These are phyloP conservation scores for Gila robusta DNA, from an alignment of 2,797 vertebrate species.

Conservation along the genomic window DNA sequence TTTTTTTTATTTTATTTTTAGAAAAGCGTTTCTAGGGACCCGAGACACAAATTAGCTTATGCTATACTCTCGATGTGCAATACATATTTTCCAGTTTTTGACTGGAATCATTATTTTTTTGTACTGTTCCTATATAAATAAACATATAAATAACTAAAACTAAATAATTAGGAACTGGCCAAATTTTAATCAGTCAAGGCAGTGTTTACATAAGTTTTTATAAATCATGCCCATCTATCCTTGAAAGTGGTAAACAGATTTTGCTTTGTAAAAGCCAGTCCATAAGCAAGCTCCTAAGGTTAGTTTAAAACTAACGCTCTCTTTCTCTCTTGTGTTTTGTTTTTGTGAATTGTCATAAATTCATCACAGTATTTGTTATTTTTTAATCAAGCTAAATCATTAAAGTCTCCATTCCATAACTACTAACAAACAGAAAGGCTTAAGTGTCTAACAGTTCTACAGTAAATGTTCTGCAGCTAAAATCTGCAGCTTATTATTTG, in stretches of 20 bases:
- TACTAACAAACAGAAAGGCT: not conserved
- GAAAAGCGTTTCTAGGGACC: too few relatives aligned
- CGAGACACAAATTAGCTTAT: too few relatives aligned
- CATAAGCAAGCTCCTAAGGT: too few relatives aligned
- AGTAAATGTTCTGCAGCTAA: constrained; percentile 16
- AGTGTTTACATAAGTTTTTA: not conserved
- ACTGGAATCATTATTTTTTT: too few relatives aligned
- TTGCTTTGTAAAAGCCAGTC: not conserved
- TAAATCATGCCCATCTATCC: not conserved
- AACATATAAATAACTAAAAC: too few relatives aligned
- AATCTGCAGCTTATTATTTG: constrained; percentile 31
- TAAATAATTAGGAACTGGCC: not conserved
- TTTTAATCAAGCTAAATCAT: constrained; percentile 1
- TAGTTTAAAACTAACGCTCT: too few relatives aligned
- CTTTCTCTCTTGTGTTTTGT: not conserved
- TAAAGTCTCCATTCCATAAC: not conserved
- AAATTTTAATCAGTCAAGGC: not conserved
- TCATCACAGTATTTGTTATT: constrained; percentile 3
- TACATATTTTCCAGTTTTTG: too few relatives aligned
- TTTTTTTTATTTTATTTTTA: too few relatives aligned
- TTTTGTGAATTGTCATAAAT: not conserved
- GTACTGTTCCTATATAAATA: too few relatives aligned
- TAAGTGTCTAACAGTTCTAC: not conserved
- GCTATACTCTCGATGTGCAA: too few relatives aligned
- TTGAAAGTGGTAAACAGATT: not conserved